phyloP scores from a whole-genome alignment of 2,797 vertebrate species.

The Pempheris klunzingeri region DNA sequence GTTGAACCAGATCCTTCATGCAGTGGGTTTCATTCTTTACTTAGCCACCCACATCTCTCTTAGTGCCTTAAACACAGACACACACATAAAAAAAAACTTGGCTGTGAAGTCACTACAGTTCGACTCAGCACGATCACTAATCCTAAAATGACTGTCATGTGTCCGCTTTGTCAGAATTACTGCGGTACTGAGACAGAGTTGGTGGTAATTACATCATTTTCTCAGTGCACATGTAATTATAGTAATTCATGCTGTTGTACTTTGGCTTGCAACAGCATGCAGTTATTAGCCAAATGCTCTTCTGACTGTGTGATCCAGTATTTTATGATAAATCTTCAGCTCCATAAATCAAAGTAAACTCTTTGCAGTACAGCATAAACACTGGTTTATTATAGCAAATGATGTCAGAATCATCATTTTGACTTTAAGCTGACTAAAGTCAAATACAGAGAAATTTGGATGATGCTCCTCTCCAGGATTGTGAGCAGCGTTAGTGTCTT shows the following conservation, averaged over 20 bases:
- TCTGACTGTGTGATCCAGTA: conserved; percentile 29
- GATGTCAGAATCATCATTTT: background rate
- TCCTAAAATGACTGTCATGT: conserved; percentile 79
- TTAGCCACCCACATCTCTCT: conserved; percentile 57
- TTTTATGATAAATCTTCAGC: conserved; percentile 50
- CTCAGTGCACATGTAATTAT: conserved; percentile 69
- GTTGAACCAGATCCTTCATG: conserved; percentile 17
- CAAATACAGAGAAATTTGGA: conserved; percentile 10
- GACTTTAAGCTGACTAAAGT: background rate
- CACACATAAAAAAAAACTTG: conserved; percentile 23
- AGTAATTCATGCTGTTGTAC: conserved; percentile 68
- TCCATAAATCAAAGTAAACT: conserved; percentile 46
- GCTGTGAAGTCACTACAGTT: conserved; percentile 59
- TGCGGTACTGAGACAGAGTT: conserved; percentile 45
- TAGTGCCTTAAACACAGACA: conserved; percentile 17
- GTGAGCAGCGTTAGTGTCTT: conserved; percentile 11
- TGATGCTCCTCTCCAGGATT: background rate
- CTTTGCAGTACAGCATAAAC: background rate
- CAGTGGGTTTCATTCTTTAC: conserved; percentile 43
- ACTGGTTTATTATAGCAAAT: conserved; percentile 1
- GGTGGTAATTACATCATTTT: conserved; percentile 71
- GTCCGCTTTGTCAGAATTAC: conserved; percentile 70
- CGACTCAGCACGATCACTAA: conserved; percentile 71
- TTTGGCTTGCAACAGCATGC: conserved; percentile 49
- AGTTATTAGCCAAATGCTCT: conserved; percentile 31